Evolutionary conservation across 2,113 vertebrate species (phyloP).

Genomic region (Hyaena hyaena): DNA sequence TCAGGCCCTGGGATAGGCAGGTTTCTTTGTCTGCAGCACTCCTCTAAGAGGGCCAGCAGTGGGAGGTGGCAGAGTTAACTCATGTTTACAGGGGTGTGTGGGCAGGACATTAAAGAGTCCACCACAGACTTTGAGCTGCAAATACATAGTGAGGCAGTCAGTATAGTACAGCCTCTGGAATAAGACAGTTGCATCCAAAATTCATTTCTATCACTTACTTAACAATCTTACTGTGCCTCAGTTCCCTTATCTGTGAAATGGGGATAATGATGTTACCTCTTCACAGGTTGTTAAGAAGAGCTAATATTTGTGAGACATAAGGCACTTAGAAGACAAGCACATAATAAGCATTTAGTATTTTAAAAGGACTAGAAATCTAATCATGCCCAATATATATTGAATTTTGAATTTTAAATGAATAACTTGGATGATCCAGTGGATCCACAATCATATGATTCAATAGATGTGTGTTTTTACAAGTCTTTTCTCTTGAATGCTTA

Average conservation of each 20-base stretch:
- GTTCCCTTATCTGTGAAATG: background rate
- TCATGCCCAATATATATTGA: background rate
- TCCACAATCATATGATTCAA: background rate
- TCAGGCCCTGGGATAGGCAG: background rate
- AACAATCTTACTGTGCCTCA: background rate
- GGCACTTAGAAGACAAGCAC: background rate
- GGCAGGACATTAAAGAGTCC: background rate
- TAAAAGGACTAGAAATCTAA: background rate
- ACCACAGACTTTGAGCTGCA: background rate
- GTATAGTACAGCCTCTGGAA: background rate
- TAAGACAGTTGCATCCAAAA: background rate
- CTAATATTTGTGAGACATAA: background rate
- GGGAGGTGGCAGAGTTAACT: background rate
- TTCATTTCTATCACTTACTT: background rate
- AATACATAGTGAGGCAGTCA: background rate
- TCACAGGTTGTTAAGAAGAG: background rate
- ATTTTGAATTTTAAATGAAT: background rate
- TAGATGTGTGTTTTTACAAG: background rate
- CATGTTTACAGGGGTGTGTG: background rate
- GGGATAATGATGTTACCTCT: background rate
- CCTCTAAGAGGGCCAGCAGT: background rate
- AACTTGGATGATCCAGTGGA: background rate
- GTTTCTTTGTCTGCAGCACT: too few relatives aligned
- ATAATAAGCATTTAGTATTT: background rate
- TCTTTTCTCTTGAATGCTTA: background rate